Evolutionary conservation across 2,113 vertebrate species (phyloP).

Genomic region (rabbit (Oryctolagus cuniculus)): DNA sequence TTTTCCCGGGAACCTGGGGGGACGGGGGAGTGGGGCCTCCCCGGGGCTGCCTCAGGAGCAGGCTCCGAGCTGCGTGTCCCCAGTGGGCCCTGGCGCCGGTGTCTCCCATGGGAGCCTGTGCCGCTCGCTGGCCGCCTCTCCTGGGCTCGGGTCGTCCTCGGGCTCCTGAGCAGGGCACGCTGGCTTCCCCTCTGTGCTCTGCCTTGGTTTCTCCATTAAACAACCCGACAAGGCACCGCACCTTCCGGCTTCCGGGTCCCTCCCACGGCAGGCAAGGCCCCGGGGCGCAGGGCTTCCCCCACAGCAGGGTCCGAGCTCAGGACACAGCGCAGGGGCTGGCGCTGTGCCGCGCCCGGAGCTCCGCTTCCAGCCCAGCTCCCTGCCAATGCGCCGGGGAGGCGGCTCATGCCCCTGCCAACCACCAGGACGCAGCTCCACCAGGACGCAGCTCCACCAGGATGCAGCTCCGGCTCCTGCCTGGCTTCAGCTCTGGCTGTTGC

Average conservation of each 20-base stretch:
- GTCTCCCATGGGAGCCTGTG: no score
- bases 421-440: no score
- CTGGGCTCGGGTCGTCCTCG: neutral
- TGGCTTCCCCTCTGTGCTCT: neutral
- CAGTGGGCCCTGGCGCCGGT: neutral
- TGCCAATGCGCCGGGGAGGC: no score
- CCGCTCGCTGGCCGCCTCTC: neutral
- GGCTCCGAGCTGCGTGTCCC: neutral
- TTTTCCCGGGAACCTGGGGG: neutral
- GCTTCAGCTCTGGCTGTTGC: no score
- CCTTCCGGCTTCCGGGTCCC: neutral
- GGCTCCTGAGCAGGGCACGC: neutral
- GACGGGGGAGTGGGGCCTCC: neutral
- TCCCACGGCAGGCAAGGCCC: rapidly evolving
- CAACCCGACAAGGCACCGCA: neutral
- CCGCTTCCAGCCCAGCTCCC: no score
- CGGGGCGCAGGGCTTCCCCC: neutral
- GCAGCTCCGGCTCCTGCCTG: no score
- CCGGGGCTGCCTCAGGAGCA: neutral
- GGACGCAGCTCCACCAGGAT: no score
- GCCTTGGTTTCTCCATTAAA: neutral
- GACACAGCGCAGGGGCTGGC: no score
- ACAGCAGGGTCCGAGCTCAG: neutral
- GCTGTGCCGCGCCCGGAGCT: no score
- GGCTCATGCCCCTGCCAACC: no score